Conservation (phyloP, 2,797 vertebrate genomes). For the Liasis olivaceus region DNA sequence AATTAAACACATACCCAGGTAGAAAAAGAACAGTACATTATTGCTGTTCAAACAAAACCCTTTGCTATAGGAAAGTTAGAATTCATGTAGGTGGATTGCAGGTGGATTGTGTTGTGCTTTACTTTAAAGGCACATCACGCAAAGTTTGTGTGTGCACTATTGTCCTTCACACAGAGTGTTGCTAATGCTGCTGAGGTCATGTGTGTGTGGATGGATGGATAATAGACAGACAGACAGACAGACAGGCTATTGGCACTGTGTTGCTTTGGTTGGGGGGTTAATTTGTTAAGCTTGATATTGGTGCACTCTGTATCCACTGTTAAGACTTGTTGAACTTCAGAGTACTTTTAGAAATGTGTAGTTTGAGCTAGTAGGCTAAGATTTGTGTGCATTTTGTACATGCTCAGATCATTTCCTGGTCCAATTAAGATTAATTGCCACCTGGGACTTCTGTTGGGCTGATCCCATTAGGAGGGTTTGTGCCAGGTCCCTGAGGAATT, state of each 20-base stretch:
- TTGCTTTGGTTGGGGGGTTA: not conserved
- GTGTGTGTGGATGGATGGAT: not conserved
- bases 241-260: not conserved
- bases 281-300: not conserved
- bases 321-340: not conserved
- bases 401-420: not conserved
- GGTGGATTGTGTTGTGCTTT: not conserved
- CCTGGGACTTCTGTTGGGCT: not conserved
- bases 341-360: not conserved
- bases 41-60: not conserved
- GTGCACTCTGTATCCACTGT: not conserved
- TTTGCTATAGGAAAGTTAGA: not conserved
- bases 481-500: too few relatives aligned
- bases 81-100: not conserved
- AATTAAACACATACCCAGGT: not conserved
- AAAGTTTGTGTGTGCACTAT: not conserved
- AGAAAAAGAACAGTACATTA: not conserved
- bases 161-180: not conserved
- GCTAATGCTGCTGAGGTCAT: not conserved
- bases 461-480: not conserved
- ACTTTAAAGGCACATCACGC: not conserved
- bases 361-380: not conserved
- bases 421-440: not conserved
- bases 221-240: not conserved
- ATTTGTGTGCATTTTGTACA: not conserved